Evolutionary conservation across 2,888 invertebrate genomes (phyloP), one percentile per base, ranked within the genome.

Genomic region (Agrochola litura): DNA sequence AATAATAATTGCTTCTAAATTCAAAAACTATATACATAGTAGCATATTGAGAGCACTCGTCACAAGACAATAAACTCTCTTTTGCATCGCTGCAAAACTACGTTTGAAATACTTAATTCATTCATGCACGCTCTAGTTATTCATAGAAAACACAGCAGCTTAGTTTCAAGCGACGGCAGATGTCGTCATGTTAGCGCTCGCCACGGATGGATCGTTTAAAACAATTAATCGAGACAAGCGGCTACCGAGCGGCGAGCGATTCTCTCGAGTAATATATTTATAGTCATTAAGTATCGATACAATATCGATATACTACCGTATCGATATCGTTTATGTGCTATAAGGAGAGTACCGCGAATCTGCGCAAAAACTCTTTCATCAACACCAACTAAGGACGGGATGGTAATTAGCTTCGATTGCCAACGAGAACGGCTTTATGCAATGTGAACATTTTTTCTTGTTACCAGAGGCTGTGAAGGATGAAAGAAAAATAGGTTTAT

Each of bases 291-390:
- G 88, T 86, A 91, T 91, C 90, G 89, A 92, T 89, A 90, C 91
- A 86, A 87, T 86, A 91, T 90, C 90, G 89, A 92, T 89, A 89
- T 85, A 76, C 76, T 54, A 70, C 83, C 46, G 69, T 79, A 74
- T 72, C 86, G 61, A 68, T 79, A 85, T 92, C 79, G 92, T 93
- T 95, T 94, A 95, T 89, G 89, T 88, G 91, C 91, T 91, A 90
- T 92, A 94, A 92, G 89, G 85, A 91, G 91, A 91, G 92, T 93
- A 92, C 94, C 91, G 91, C 91, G 93, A 93, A 93, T 91, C 92
- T 89, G 84, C 83, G 90, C 92, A 95, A 96, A 95, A 95, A 95
- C 92, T 87, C 91, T 93, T 94, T 93, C 94, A 95, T 95, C 95
- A 94, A 94, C 95, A 94, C 94, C 92, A 93, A 86, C 91, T 77